Percentiles rank a stretch among this genome's conserved stretches.
Evolutionary conservation across 64 coral and sea anemone species (phyloP).

Genomic region (Pocillopora damicornis): DNA sequence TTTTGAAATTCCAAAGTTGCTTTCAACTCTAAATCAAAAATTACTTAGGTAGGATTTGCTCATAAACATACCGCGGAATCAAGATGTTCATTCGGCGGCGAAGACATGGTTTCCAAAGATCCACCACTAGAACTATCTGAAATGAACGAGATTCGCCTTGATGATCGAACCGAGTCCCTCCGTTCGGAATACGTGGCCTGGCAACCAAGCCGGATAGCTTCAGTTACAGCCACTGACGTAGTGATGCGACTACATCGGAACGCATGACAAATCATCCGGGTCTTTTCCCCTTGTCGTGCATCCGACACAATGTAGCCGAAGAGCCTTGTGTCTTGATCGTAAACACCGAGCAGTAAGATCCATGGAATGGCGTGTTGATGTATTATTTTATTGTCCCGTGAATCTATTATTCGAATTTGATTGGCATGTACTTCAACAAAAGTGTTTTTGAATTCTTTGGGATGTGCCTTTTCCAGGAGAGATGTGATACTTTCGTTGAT

Average conservation of each 20-base stretch:
- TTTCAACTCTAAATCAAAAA: too few relatives aligned
- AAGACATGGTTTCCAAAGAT: neutral
- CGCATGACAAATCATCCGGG: constrained; percentile 90
- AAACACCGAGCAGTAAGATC: constrained; percentile 89
- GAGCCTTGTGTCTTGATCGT: constrained; percentile 75
- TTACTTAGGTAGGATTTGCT: too few relatives aligned
- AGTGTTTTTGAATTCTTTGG: constrained; percentile 72
- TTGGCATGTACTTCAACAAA: constrained; percentile 57
- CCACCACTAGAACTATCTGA: constrained; percentile 27
- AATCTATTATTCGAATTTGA: constrained; percentile 67
- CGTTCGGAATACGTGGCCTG: constrained; percentile 74
- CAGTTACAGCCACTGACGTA: constrained; percentile 66
- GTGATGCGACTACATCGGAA: constrained; percentile 88
- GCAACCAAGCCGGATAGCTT: constrained; percentile 74
- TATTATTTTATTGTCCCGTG: constrained; percentile 15
- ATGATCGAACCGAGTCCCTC: constrained; percentile 53
- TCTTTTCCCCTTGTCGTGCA: constrained; percentile 89
- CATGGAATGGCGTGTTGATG: constrained; percentile 66
- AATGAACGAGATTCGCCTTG: constrained; percentile 41
- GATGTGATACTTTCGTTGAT: constrained; percentile 83
- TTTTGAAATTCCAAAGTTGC: too few relatives aligned
- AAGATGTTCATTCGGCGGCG: neutral
- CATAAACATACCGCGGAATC: neutral
- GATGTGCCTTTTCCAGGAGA: constrained; percentile 62
- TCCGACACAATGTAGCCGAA: constrained; percentile 92